Evolutionary conservation across 2,797 vertebrate genomes (phyloP).

Genomic region (Atherinosoma microstoma): DNA sequence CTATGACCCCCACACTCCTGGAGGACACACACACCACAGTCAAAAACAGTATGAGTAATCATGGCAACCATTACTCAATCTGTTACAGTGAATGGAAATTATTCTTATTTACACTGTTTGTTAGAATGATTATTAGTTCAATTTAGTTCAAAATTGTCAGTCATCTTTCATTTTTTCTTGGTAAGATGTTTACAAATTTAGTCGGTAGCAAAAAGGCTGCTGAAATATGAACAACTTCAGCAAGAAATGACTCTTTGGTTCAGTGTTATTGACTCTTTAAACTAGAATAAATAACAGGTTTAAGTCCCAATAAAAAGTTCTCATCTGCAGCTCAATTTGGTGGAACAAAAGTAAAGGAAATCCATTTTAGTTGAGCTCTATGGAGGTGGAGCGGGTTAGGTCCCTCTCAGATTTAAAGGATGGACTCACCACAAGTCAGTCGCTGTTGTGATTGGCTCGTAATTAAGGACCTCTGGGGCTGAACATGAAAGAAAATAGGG

Average conservation of each 20-base stretch:
- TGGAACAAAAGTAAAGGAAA: not conserved
- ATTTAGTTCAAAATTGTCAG: not conserved
- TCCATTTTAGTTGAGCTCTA: no score
- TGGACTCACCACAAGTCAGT: conserved; percentile 94
- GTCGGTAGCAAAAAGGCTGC: no score
- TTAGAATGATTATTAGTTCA: not conserved
- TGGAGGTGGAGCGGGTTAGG: not conserved
- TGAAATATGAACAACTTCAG: no score
- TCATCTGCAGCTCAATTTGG: no score
- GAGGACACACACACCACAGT: conserved; percentile 27
- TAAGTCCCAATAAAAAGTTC: no score
- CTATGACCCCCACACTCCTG: conserved; percentile 95
- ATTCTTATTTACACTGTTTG: conserved; percentile 7
- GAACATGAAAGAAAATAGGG: conserved; percentile 24
- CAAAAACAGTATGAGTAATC: not conserved
- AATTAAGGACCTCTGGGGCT: conserved; percentile 98
- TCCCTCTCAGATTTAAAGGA: not conserved
- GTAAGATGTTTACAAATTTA: not conserved
- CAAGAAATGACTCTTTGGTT: not conserved
- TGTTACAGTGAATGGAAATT: not conserved
- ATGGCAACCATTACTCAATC: not conserved
- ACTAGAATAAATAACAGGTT: not conserved
- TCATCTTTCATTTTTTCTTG: not conserved
- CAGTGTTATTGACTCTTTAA: not conserved
- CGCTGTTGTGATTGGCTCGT: conserved; percentile 96